These are phyloP conservation scores for Volucella zonaria DNA, from an alignment of 2,888 invertebrate species.

Conservation along the genomic window DNA sequence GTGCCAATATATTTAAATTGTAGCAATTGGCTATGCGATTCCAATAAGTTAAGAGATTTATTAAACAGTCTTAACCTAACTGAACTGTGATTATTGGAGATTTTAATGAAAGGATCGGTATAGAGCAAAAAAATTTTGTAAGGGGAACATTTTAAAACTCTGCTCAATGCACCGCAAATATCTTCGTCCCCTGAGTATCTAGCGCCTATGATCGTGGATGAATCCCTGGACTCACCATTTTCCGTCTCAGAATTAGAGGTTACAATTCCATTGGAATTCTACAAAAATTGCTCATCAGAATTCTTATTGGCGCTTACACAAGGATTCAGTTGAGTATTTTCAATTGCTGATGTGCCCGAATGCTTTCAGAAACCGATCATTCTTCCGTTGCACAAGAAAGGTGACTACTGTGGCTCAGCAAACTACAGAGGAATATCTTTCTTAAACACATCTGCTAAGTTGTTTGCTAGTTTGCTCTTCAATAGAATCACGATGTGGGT, in stretches of 20 bases:
- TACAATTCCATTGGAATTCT: conserved; percentile 6
- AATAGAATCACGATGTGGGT: conserved; percentile 10
- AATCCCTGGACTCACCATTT: conserved; percentile 15
- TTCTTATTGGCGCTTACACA: not conserved
- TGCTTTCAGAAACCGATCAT: too few relatives aligned
- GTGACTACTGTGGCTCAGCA: not conserved
- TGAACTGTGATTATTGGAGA: too few relatives aligned
- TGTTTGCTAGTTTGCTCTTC: conserved; percentile 15
- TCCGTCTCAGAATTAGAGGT: not conserved
- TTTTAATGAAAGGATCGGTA: too few relatives aligned
- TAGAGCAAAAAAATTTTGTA: too few relatives aligned
- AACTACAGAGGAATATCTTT: conserved; percentile 22
- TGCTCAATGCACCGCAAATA: too few relatives aligned
- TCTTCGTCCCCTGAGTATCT: too few relatives aligned
- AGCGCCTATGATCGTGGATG: not conserved
- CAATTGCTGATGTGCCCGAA: not conserved
- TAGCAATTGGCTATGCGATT: too few relatives aligned
- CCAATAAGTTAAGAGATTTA: too few relatives aligned
- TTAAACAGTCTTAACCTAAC: too few relatives aligned
- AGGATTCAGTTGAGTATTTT: too few relatives aligned
- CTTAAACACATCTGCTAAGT: conserved; percentile 21
- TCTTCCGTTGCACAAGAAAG: not conserved
- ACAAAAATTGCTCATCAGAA: conserved; percentile 8
- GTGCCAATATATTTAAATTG: too few relatives aligned
- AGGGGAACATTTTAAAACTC: too few relatives aligned